Evolutionary conservation across 2,888 invertebrate species (phyloP).

Genomic region (Rhagonycha fulva): DNA sequence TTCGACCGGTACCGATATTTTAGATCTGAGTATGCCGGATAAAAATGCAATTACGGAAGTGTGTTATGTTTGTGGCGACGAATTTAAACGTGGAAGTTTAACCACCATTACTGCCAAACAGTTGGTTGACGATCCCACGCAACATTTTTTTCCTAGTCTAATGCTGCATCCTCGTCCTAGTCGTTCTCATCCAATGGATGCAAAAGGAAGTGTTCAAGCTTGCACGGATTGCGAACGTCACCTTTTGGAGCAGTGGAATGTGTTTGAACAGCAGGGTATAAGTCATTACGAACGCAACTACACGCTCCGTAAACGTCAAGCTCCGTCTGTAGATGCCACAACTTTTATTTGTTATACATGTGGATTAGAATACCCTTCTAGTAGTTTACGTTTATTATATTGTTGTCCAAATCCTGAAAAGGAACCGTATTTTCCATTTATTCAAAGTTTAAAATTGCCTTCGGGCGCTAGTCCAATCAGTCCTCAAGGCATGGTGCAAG

Average conservation of each 20-base stretch:
- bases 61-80: conserved; percentile 89
- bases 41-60: conserved; percentile 90
- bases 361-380: conserved; percentile 78
- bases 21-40: conserved; percentile 90
- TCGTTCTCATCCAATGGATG: conserved; percentile 84
- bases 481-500: conserved; percentile 88
- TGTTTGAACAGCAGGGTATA: conserved; percentile 64
- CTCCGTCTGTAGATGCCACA: conserved; percentile 65
- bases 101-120: conserved; percentile 68
- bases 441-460: conserved; percentile 78
- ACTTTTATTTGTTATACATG: conserved; percentile 91
- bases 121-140: conserved; percentile 51
- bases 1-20: conserved; percentile 78
- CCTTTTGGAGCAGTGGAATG: conserved; percentile 86
- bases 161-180: conserved; percentile 84
- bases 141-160: conserved; percentile 76
- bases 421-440: conserved; percentile 90
- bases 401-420: conserved; percentile 83
- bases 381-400: conserved; percentile 80
- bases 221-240: conserved; percentile 86
- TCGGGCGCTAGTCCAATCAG: conserved; percentile 88
- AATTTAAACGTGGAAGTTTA: conserved; percentile 81
- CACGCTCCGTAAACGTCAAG: conserved; percentile 76
- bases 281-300: conserved; percentile 80
- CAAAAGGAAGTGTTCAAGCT: conserved; percentile 74